These are phyloP conservation scores for Fringilla coelebs DNA, from an alignment of 2,797 vertebrate genomes.

Conservation along the genomic window DNA sequence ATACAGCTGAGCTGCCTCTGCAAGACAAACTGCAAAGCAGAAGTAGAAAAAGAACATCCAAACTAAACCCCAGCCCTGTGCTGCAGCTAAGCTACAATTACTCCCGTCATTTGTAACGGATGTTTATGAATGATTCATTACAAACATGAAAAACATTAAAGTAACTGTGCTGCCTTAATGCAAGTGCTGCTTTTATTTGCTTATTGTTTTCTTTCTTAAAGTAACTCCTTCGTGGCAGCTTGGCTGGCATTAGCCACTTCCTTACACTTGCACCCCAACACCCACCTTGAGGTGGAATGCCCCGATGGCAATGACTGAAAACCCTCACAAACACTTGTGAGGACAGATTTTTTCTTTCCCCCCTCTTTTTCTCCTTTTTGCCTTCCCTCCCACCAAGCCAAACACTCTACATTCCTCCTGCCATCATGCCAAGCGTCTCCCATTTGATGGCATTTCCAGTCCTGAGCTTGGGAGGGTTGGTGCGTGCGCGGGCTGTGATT, in stretches of 20 bases:
- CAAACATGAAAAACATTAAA: background rate
- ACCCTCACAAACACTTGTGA: background rate
- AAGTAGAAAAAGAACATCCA: background rate
- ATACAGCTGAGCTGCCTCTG: slow-evolving; percentile 22
- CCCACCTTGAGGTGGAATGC: background rate
- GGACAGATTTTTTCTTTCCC: background rate
- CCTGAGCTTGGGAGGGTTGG: background rate
- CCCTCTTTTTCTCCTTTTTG: background rate
- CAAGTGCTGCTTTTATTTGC: background rate
- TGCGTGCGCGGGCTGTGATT: background rate
- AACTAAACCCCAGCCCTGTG: background rate
- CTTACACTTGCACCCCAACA: background rate
- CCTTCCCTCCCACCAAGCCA: background rate
- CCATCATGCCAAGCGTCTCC: background rate
- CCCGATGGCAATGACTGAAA: background rate
- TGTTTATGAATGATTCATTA: slow-evolving; percentile 26
- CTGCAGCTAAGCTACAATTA: background rate
- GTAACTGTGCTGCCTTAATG: background rate
- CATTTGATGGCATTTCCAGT: background rate
- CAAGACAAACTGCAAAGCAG: slow-evolving; percentile 13
- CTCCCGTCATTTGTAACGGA: background rate
- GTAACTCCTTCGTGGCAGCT: background rate
- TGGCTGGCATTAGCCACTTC: background rate
- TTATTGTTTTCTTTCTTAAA: background rate
- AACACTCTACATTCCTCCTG: background rate